Conservation (phyloP, 1,140 invertebrate genomes). For the Tetragnatha versicolor region DNA sequence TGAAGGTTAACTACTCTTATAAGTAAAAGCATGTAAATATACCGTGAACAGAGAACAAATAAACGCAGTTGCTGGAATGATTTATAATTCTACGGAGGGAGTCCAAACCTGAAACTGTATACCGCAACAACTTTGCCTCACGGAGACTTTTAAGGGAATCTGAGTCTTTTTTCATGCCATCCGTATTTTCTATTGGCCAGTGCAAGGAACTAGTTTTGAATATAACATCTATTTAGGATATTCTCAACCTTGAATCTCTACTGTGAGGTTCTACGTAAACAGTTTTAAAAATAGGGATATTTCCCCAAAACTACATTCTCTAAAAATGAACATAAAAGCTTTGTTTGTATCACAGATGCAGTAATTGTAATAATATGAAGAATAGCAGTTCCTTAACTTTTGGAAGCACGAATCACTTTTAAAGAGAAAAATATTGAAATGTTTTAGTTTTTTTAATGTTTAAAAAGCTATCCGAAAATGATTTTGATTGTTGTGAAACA, state of each 20-base stretch:
- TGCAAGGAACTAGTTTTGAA: background rate
- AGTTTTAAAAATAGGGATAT: no score
- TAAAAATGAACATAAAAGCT: no score
- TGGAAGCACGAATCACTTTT: no score
- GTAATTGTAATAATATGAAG: no score
- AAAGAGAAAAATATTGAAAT: no score
- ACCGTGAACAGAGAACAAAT: conserved; percentile 5
- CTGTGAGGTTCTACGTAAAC: background rate
- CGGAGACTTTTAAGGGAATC: conserved; percentile 7
- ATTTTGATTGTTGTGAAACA: no score
- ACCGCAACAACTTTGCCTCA: conserved; percentile 1
- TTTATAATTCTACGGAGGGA: conserved; percentile 1
- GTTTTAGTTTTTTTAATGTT: no score
- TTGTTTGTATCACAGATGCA: no score
- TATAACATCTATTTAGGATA: background rate
- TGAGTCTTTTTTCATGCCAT: background rate
- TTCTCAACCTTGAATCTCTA: background rate
- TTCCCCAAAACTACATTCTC: no score
- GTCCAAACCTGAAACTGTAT: background rate
- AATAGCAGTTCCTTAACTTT: no score
- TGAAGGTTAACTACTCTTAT: conserved; percentile 2
- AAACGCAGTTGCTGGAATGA: background rate
- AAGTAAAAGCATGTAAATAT: conserved; percentile 13
- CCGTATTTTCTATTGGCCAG: background rate
- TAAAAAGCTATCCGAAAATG: no score